Percentiles rank a stretch among this genome's conserved stretches.
Evolutionary conservation across 2,113 vertebrate species (phyloP).

Genomic region (Carassius gibelio): DNA sequence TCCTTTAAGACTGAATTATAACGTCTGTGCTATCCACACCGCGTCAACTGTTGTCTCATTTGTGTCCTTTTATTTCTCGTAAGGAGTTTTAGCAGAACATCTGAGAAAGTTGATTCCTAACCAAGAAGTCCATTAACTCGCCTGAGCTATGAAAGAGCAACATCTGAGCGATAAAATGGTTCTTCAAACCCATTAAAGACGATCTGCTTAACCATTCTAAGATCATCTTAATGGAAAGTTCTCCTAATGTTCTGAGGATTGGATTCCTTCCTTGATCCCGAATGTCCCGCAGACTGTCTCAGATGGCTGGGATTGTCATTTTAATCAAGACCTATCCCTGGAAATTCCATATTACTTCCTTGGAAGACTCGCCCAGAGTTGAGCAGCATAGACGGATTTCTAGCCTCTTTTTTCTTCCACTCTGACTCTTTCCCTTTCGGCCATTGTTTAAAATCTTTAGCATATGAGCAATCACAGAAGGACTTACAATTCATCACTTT

Average conservation of each 20-base stretch:
- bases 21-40: too few relatives aligned
- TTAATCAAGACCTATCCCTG: slow-evolving; percentile 40
- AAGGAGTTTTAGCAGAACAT: background rate
- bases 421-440: background rate
- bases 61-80: too few relatives aligned
- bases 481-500: background rate
- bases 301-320: slow-evolving; percentile 44
- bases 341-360: slow-evolving; percentile 44
- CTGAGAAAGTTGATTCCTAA: background rate
- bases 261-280: background rate
- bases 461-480: background rate
- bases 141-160: background rate
- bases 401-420: background rate
- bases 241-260: background rate
- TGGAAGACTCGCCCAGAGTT: slow-evolving; percentile 19
- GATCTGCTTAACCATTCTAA: slow-evolving; percentile 8
- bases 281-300: slow-evolving; percentile 11
- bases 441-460: background rate
- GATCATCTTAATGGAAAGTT: slow-evolving; percentile 15
- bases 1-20: background rate
- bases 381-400: background rate
- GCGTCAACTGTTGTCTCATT: too few relatives aligned
- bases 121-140: background rate
- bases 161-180: background rate
- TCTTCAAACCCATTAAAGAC: background rate